Evolutionary conservation across 2,888 invertebrate genomes (phyloP).

Genomic region (Amiota minor): DNA sequence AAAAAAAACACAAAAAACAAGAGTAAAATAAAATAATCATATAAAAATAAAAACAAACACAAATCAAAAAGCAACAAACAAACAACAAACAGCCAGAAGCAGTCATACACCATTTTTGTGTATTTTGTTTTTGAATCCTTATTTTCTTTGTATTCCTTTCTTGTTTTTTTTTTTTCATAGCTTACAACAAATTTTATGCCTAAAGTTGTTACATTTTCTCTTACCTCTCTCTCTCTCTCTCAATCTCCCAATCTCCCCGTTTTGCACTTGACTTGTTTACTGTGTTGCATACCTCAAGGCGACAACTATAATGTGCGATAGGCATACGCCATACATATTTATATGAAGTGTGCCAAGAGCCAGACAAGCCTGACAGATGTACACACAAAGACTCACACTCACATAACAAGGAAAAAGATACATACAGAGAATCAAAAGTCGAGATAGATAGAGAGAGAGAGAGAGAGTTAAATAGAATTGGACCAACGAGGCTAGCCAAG

Average conservation of each 20-base stretch:
- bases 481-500: too few relatives aligned
- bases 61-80: slow-evolving; percentile 15
- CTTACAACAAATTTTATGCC: slow-evolving; percentile 62
- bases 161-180: slow-evolving; percentile 45
- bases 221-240: too few relatives aligned
- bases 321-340: background rate
- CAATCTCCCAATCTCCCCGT: slow-evolving; percentile 49
- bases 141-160: slow-evolving; percentile 34
- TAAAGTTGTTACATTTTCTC: slow-evolving; percentile 47
- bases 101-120: background rate
- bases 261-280: slow-evolving; percentile 30
- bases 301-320: slow-evolving; percentile 10
- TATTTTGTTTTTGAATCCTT: background rate
- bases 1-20: slow-evolving; percentile 31
- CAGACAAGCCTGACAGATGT: background rate
- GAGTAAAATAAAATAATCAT: slow-evolving; percentile 27
- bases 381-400: slow-evolving; percentile 12
- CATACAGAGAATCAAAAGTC: background rate
- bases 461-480: too few relatives aligned
- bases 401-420: background rate
- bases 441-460: too few relatives aligned
- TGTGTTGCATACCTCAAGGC: slow-evolving; percentile 25
- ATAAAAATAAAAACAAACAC: slow-evolving; percentile 2
- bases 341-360: slow-evolving; percentile 14
- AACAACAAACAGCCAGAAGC: slow-evolving; percentile 49